phyloP scores from a whole-genome alignment of 1,140 invertebrate species.

The Argopecten irradians region DNA sequence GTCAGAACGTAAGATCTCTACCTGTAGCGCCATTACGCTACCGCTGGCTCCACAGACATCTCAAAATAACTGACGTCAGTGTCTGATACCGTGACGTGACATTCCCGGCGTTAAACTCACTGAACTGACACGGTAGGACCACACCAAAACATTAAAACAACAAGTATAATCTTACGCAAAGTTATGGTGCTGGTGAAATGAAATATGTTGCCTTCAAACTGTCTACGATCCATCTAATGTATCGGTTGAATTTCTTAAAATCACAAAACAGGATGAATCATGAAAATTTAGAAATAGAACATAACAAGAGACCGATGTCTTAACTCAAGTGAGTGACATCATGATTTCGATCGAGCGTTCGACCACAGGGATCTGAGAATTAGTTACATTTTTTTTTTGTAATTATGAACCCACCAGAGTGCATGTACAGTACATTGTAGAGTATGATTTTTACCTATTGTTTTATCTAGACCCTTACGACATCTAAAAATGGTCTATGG shows the following conservation, averaged over 20 bases:
- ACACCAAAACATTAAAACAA: neutral
- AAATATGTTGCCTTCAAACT: neutral
- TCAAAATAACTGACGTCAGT: conserved; percentile 7
- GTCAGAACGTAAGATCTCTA: neutral
- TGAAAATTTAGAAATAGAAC: no score
- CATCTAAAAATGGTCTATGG: no score
- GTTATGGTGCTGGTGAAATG: neutral
- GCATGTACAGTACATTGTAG: no score
- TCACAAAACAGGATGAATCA: neutral
- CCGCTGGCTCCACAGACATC: neutral
- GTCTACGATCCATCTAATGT: neutral
- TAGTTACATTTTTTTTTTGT: no score
- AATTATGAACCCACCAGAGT: no score
- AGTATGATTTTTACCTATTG: no score
- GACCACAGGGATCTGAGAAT: no score
- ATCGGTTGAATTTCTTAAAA: neutral
- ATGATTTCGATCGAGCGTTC: no score
- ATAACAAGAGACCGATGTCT: no score
- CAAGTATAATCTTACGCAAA: neutral
- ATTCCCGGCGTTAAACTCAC: neutral
- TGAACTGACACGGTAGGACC: neutral
- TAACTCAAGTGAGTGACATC: no score
- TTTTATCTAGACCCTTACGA: no score
- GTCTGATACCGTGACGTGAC: neutral
- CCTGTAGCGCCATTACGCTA: neutral